phyloP scores from a whole-genome alignment of 2,113 vertebrate genomes.

The Macheiramphus alcinus region DNA sequence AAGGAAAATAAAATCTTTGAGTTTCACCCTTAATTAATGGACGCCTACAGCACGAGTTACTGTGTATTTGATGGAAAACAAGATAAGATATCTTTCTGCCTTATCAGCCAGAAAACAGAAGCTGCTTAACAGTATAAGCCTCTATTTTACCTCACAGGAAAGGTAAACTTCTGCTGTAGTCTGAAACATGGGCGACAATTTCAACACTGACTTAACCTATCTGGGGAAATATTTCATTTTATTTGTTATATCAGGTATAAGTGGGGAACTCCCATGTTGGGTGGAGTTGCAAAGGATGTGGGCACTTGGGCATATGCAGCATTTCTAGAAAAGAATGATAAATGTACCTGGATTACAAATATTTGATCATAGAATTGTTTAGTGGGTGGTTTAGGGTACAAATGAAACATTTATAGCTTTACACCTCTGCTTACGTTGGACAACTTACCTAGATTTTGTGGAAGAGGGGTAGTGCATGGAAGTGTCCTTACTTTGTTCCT shows the following conservation, averaged over 20 bases:
- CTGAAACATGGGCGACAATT: not conserved
- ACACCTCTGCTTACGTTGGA: not conserved
- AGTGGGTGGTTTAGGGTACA: not conserved
- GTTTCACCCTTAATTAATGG: not conserved
- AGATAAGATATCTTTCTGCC: not conserved
- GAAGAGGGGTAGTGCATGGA: not conserved
- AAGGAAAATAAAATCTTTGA: not conserved
- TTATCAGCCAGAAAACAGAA: not conserved
- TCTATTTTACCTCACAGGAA: not conserved
- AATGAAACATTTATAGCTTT: not conserved
- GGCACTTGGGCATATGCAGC: not conserved
- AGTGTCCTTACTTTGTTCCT: not conserved
- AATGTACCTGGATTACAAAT: not conserved
- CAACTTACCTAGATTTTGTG: not conserved
- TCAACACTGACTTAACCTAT: not conserved
- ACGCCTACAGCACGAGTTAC: not conserved
- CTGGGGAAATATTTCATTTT: not conserved
- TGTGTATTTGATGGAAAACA: not conserved
- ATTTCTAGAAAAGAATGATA: not conserved
- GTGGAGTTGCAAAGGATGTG: not conserved
- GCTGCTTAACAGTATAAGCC: not conserved
- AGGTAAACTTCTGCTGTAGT: not conserved
- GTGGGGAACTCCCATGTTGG: not conserved
- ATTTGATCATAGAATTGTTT: not conserved
- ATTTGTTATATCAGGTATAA: not conserved